Conservation (phyloP, 2,888 invertebrate species). For the Campopleginae sp. region DNA sequence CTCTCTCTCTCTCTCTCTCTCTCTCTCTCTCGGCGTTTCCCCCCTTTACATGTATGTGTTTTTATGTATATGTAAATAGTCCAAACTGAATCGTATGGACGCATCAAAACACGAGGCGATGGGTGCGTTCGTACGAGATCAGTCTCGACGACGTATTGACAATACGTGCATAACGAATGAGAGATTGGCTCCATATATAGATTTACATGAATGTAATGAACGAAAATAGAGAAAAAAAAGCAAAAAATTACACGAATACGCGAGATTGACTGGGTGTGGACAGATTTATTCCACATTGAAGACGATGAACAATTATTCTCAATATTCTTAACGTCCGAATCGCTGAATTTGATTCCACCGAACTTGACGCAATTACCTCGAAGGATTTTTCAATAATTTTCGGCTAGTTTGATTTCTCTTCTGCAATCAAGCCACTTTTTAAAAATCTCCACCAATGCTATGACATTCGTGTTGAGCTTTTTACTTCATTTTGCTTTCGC, state of each 20-base stretch:
- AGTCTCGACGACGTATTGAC: conserved; percentile 41
- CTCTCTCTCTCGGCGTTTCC: conserved; percentile 16
- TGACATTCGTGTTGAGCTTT: background rate
- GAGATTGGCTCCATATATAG: conserved; percentile 9
- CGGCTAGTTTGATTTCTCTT: background rate
- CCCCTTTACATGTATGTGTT: conserved; percentile 16
- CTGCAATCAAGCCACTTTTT: background rate
- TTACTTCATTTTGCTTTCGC: background rate
- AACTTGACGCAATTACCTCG: background rate
- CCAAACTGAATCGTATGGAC: background rate
- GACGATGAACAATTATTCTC: background rate
- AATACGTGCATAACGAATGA: conserved; percentile 44
- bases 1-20: conserved; percentile 11
- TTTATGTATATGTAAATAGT: conserved; percentile 25
- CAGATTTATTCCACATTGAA: background rate
- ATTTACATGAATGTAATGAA: background rate
- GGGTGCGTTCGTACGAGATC: background rate
- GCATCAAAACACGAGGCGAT: background rate
- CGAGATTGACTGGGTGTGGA: background rate
- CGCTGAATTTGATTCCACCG: background rate
- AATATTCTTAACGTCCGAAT: background rate
- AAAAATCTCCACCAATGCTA: background rate
- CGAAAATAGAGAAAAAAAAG: conserved; percentile 16
- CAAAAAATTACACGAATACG: background rate
- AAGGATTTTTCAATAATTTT: background rate